Conservation (phyloP, 2,888 invertebrate genomes). For the Danaus chrysippus region DNA sequence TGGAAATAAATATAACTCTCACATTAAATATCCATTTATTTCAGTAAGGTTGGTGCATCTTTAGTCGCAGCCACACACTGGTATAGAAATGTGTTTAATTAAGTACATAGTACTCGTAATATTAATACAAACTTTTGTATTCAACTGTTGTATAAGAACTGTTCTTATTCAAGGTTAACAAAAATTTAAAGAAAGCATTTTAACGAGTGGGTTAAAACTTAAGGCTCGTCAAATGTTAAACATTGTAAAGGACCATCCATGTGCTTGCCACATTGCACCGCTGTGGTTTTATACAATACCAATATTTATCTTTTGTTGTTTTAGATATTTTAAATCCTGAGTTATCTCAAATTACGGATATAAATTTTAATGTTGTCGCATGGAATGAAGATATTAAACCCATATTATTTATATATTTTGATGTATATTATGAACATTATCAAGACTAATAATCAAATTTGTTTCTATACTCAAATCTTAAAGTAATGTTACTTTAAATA, state of each 20-base stretch:
- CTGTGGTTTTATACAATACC: slow-evolving; percentile 34
- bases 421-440: not conserved
- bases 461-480: slow-evolving; percentile 5
- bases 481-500: slow-evolving; percentile 33
- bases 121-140: too few relatives aligned
- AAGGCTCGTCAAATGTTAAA: slow-evolving; percentile 32
- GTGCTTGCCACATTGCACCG: slow-evolving; percentile 63
- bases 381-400: too few relatives aligned
- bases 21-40: not conserved
- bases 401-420: too few relatives aligned
- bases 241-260: slow-evolving; percentile 48
- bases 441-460: not conserved
- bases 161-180: slow-evolving; percentile 6
- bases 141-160: too few relatives aligned
- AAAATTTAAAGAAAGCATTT: slow-evolving; percentile 8
- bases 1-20: not conserved
- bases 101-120: not conserved
- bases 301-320: slow-evolving; percentile 22
- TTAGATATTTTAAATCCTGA: slow-evolving; percentile 8
- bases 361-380: not conserved
- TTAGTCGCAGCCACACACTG: not conserved
- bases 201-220: slow-evolving; percentile 5
- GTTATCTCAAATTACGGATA: not conserved
- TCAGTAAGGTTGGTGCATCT: not conserved
- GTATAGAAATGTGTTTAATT: not conserved